A percentile compares a stretch with the other conserved stretches of the same genome.
These are phyloP conservation scores for rabbit (Oryctolagus cuniculus) DNA, from an alignment of 2,113 vertebrate species.

Conservation along the genomic window DNA sequence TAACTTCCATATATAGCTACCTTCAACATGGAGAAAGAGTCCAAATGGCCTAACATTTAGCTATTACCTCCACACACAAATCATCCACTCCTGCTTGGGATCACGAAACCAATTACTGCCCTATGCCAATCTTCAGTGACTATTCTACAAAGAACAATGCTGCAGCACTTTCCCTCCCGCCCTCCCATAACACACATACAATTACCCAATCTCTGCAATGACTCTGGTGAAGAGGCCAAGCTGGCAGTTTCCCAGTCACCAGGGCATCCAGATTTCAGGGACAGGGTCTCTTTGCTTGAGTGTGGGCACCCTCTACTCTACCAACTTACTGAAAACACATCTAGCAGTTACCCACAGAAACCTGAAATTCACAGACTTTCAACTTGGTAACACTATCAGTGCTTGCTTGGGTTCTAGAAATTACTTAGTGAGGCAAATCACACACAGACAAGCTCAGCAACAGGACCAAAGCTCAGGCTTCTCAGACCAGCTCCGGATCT, in stretches of 20 bases:
- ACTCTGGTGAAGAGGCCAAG: conserved; percentile 1
- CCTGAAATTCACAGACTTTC: conserved; percentile 28
- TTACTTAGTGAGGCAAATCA: conserved; percentile 22
- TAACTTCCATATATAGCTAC: background rate
- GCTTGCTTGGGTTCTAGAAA: conserved; percentile 47
- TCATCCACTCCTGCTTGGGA: conserved; percentile 28
- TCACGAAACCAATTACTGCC: background rate
- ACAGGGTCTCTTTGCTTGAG: background rate
- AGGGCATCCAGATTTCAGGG: background rate
- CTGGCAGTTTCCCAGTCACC: background rate
- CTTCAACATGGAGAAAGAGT: background rate
- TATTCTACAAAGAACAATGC: conserved; percentile 22
- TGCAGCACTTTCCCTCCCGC: background rate
- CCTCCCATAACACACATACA: too few species aligned
- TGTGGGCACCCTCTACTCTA: conserved; percentile 8
- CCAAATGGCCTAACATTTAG: conserved; percentile 20
- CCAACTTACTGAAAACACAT: conserved; percentile 34
- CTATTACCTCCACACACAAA: conserved; percentile 20
- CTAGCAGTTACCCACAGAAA: conserved; percentile 41
- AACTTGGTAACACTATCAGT: conserved; percentile 4
- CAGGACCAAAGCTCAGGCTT: background rate
- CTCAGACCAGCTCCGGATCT: background rate
- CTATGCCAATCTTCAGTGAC: background rate
- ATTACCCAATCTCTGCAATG: background rate
- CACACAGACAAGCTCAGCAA: background rate